Conservation (phyloP, 2,888 invertebrate species). For the Trissolcus japonicus region DNA sequence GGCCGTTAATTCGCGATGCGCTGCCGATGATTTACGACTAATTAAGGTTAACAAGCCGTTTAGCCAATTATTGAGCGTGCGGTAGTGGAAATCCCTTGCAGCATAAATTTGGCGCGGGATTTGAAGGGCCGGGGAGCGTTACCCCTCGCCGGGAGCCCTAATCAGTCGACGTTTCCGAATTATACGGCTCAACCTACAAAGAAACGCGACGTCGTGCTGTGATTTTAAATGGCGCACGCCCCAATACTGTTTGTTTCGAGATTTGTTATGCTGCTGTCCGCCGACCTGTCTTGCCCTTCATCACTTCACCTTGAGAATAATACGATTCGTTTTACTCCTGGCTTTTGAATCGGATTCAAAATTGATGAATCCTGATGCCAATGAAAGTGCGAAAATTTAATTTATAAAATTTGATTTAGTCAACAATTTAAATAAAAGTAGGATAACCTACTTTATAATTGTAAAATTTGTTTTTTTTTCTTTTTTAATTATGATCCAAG, state of each 20-base stretch:
- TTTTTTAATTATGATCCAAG: too few species aligned
- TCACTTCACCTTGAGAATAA: neutral
- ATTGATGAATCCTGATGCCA: too few species aligned
- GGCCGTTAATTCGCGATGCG: constrained; percentile 56
- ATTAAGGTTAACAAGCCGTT: constrained; percentile 73
- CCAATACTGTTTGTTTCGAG: constrained; percentile 65
- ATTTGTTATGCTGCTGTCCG: constrained; percentile 62
- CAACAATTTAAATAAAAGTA: too few species aligned
- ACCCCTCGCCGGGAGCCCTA: constrained; percentile 63
- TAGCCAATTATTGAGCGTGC: constrained; percentile 70
- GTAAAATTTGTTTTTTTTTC: too few species aligned
- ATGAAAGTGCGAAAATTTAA: too few species aligned
- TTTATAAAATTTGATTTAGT: too few species aligned
- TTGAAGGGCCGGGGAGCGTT: too few species aligned
- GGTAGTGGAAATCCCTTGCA: constrained; percentile 61
- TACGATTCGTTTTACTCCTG: too few species aligned
- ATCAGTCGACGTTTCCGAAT: constrained; percentile 69
- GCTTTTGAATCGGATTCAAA: too few species aligned
- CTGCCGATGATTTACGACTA: constrained; percentile 70
- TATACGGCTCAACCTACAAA: constrained; percentile 57
- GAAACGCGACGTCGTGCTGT: constrained; percentile 62
- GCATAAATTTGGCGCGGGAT: constrained; percentile 65
- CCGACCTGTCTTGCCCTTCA: constrained; percentile 22
- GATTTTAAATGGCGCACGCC: constrained; percentile 69
- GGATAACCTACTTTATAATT: too few species aligned